Base-by-base conservation (phyloP, 2,113 vertebrate genomes). In the Paramormyrops kingsleyae region DNA sequence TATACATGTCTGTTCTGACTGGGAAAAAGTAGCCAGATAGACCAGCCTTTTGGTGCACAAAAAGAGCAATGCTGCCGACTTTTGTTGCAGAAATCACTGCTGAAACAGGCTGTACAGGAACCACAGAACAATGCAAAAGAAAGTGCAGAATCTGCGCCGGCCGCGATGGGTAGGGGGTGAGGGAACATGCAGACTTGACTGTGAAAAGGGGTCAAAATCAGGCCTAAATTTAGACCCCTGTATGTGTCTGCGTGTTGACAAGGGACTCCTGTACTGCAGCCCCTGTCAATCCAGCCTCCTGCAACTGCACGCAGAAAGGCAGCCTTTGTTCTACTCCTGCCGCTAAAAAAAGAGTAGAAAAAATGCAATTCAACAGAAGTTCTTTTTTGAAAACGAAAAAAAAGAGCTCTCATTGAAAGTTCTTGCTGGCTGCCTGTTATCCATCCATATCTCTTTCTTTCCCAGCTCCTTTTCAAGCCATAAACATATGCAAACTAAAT, bases 121-220 rank as follows among this genome's bases (percentile, higher is more conserved):
- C n/a, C 84, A 13, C 84, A 9, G 47, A 49, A 87, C 84, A 84
- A 84, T 87, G 84, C 42, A 46, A 42, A 31, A 49, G 80, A 62
- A 89, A 89, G 35, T 88, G 90, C 89, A 90, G 89, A 89, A 86
- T 4, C 85, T 66, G 62, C 83, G 46, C 90, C 91, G 86, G 90
- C 80, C 70, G 85, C 89, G 89, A 24, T 91, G 92, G 89, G 5
- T 9, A n/a, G 12, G 47, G 13, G 50, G 3, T 9, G 39, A 21
- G 27, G 44, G 46, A 46, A 88, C 77, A 80, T 89, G 91, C 90
- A 91, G 90, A 89, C 90, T 90, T 89, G 74, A 90, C 90, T 85
- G 53, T 92, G 90, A 93, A 92, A 89, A 88, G 91, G 88, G 92
- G 90, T 91, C 88, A 90, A 88, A 84, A 88, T 83, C 39, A 87